Evolutionary conservation across 2,888 invertebrate species (phyloP).

Genomic region (Caenorhabditis zanzibari): DNA sequence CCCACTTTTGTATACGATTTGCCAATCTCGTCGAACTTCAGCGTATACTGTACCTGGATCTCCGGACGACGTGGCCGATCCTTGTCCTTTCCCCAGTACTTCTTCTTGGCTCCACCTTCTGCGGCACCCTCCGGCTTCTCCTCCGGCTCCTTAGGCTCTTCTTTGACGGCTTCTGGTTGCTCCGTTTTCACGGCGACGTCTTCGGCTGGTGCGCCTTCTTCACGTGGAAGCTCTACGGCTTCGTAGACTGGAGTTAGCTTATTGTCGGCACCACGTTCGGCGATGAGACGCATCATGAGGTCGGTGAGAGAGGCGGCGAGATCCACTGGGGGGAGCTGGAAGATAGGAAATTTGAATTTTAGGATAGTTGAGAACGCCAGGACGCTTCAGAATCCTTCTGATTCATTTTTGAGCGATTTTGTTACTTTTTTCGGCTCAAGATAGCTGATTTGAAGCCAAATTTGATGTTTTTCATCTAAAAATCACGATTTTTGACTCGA

Average conservation of each 20-base stretch:
- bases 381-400: too few species aligned
- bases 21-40: conserved; percentile 52
- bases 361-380: too few species aligned
- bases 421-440: too few species aligned
- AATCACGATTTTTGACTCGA: too few species aligned
- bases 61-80: conserved; percentile 8
- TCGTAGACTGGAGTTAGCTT: conserved; percentile 59
- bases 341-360: too few species aligned
- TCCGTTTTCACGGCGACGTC: not conserved
- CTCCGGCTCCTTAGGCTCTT: not conserved
- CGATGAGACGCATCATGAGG: conserved; percentile 60
- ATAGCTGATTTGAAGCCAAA: too few species aligned
- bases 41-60: conserved; percentile 12
- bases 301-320: conserved; percentile 65
- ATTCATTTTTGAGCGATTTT: too few species aligned
- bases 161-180: conserved; percentile 4
- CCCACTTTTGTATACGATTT: conserved; percentile 40
- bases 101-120: not conserved
- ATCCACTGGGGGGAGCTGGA: conserved; percentile 62
- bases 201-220: not conserved
- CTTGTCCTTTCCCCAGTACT: conserved; percentile 1
- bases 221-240: conserved; percentile 29
- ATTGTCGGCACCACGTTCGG: conserved; percentile 24
- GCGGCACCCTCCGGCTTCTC: not conserved
- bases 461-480: too few species aligned